These are phyloP conservation scores for Sebastes hubbsi DNA, from an alignment of 2,797 vertebrate genomes.

Conservation along the genomic window DNA sequence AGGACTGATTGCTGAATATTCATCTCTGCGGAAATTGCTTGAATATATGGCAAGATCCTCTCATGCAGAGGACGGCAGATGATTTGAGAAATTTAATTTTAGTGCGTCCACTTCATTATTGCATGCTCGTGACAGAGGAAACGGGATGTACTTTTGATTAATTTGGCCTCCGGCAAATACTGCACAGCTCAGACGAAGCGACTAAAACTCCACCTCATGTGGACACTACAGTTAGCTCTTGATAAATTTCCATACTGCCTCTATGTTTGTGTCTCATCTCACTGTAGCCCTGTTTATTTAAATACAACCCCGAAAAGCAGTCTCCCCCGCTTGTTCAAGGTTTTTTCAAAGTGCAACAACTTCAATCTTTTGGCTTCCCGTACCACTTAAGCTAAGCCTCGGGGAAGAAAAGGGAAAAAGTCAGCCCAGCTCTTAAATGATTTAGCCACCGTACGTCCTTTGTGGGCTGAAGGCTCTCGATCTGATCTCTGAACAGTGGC, in stretches of 20 bases:
- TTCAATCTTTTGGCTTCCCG: not conserved
- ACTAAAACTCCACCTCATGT: not conserved
- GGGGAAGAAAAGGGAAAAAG: not conserved
- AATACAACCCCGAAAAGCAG: not conserved
- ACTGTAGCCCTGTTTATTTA: not conserved
- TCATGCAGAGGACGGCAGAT: conserved; percentile 4
- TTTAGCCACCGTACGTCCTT: not conserved
- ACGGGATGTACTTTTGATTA: not conserved
- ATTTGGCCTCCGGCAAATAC: not conserved
- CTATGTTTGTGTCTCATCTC: conserved; percentile 5
- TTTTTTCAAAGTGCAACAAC: not conserved
- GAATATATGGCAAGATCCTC: conserved; percentile 21
- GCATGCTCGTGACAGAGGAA: conserved; percentile 25
- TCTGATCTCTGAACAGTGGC: conserved; percentile 1
- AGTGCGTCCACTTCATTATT: not conserved
- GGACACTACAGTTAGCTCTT: too few species aligned
- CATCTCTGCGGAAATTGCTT: conserved; percentile 20
- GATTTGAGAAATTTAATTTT: not conserved
- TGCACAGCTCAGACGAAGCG: not conserved
- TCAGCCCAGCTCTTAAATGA: conserved; percentile 1
- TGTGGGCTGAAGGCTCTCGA: not conserved
- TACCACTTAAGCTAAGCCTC: not conserved
- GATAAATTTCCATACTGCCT: not conserved
- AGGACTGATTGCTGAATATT: not conserved
- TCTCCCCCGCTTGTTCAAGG: not conserved